A percentile compares a stretch with the other conserved stretches of the same genome.
Conservation (phyloP, 2,797 vertebrate genomes). For the Falco cherrug region DNA sequence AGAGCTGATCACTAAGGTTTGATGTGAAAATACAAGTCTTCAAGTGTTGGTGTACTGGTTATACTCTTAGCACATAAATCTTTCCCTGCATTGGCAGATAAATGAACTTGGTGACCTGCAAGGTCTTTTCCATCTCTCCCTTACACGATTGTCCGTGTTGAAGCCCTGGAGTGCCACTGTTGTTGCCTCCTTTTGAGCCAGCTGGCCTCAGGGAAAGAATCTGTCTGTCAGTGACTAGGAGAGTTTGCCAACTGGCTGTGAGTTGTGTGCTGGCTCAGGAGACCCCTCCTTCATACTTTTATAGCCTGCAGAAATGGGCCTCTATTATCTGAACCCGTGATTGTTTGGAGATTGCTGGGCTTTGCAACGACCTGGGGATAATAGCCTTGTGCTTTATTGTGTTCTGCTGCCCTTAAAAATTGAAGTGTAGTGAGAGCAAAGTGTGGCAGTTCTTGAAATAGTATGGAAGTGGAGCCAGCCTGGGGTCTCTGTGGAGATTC, state of each 20-base stretch:
- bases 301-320: slow-evolving; percentile 37
- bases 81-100: slow-evolving; percentile 4
- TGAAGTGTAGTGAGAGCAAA: not conserved
- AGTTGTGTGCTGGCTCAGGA: slow-evolving; percentile 54
- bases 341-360: slow-evolving; percentile 46
- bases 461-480: not conserved
- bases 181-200: slow-evolving; percentile 24
- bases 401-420: slow-evolving; percentile 36
- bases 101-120: slow-evolving; percentile 37
- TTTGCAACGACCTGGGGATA: not conserved
- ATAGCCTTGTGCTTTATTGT: slow-evolving; percentile 39
- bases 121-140: slow-evolving; percentile 25
- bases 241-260: slow-evolving; percentile 7
- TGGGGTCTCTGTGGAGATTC: not conserved
- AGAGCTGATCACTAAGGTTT: not conserved
- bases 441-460: slow-evolving; percentile 1
- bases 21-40: not conserved
- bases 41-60: not conserved
- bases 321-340: not conserved
- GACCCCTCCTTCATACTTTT: slow-evolving; percentile 25
- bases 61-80: not conserved
- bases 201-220: slow-evolving; percentile 29
- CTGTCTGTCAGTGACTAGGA: slow-evolving; percentile 21
- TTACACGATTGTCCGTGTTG: not conserved
- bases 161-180: slow-evolving; percentile 25